These are phyloP conservation scores for Galerucella calmariensis DNA, from an alignment of 2,888 invertebrate species.

Conservation along the genomic window DNA sequence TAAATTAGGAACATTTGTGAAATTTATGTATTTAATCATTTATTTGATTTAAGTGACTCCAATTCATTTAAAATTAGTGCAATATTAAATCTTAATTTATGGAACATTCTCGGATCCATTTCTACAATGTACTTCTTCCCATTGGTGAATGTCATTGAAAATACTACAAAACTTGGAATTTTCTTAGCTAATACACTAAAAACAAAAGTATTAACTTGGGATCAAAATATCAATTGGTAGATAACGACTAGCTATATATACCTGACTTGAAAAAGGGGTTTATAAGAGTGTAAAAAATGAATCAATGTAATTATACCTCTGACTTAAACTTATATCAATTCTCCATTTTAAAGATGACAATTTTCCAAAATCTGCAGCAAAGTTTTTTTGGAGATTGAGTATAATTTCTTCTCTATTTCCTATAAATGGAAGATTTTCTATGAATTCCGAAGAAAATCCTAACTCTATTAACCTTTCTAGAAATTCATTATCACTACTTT, in stretches of 20 bases:
- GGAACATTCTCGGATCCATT: constrained; percentile 56
- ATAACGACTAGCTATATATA: too few relatives aligned
- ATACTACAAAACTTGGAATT: constrained; percentile 55
- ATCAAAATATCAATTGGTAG: too few relatives aligned
- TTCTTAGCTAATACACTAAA: constrained; percentile 55
- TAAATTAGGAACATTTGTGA: neutral
- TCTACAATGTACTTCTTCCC: constrained; percentile 55
- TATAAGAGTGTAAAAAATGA: too few relatives aligned
- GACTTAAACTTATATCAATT: constrained; percentile 60
- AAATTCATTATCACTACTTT: constrained; percentile 54
- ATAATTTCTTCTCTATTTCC: constrained; percentile 50
- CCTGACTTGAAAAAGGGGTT: too few relatives aligned
- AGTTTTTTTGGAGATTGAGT: constrained; percentile 47
- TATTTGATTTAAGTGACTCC: constrained; percentile 43
- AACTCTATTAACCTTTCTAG: constrained; percentile 49
- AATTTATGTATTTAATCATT: constrained; percentile 18
- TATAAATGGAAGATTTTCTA: constrained; percentile 54
- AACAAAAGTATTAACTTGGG: neutral
- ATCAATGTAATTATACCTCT: constrained; percentile 50
- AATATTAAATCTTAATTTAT: constrained; percentile 59
- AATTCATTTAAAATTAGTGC: constrained; percentile 58
- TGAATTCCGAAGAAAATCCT: constrained; percentile 56
- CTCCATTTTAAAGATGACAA: constrained; percentile 55
- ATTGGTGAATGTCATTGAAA: constrained; percentile 54
- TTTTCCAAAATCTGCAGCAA: constrained; percentile 45